Percentiles rank a stretch among this genome's conserved stretches.
phyloP scores from a whole-genome alignment of 1,140 invertebrate species.

The Asbolus verrucosus region DNA sequence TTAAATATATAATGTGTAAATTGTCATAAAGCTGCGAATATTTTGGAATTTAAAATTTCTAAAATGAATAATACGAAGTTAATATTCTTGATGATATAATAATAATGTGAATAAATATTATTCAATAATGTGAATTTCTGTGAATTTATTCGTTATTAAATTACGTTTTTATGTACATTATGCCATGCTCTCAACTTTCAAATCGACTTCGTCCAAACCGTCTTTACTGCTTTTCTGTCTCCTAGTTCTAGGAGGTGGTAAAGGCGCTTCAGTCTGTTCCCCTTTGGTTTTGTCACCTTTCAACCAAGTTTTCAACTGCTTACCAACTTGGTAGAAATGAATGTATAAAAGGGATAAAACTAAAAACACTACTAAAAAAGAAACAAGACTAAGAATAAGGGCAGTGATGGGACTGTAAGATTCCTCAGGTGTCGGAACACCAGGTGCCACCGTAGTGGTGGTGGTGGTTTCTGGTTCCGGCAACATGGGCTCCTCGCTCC shows the following conservation, averaged over 20 bases:
- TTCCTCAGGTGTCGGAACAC: conserved; percentile 49
- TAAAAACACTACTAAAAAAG: conserved; percentile 64
- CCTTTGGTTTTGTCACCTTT: conserved; percentile 51
- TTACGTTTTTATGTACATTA: too few species aligned
- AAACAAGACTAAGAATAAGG: conserved; percentile 59
- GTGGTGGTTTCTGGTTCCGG: conserved; percentile 34
- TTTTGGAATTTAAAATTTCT: too few species aligned
- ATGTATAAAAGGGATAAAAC: conserved; percentile 63
- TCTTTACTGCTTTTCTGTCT: conserved; percentile 33
- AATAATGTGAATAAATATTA: conserved; percentile 51
- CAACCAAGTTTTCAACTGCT: conserved; percentile 59
- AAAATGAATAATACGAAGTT: too few species aligned
- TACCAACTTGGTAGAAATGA: conserved; percentile 64
- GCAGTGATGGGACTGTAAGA: conserved; percentile 59
- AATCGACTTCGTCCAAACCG: conserved; percentile 51
- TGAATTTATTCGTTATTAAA: too few species aligned
- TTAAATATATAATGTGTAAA: too few species aligned
- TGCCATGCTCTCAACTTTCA: conserved; percentile 51
- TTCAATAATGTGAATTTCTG: conserved; percentile 32
- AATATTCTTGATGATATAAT: too few species aligned
- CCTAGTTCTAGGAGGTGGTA: conserved; percentile 41
- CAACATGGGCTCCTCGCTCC: not conserved
- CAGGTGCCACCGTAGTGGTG: conserved; percentile 26
- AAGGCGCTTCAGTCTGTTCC: not conserved
- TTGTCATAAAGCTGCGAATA: too few species aligned